phyloP scores from a whole-genome alignment of 2,797 vertebrate genomes.

The Myotis myotis region DNA sequence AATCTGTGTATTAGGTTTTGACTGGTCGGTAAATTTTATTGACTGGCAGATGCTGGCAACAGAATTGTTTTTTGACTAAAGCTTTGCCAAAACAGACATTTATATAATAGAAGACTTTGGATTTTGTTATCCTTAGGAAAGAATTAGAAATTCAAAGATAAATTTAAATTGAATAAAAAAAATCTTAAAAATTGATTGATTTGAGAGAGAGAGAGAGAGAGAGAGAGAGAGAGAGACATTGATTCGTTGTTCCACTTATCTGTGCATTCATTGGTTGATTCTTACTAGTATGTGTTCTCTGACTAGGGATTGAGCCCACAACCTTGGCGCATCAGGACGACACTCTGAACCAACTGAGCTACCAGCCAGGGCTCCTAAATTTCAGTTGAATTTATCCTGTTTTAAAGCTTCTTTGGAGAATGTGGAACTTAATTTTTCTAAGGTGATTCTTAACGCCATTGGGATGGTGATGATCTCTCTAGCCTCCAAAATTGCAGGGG shows the following conservation, averaged over 20 bases:
- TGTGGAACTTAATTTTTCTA: not conserved
- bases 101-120: not conserved
- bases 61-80: slow-evolving; percentile 25
- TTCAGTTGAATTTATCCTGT: not conserved
- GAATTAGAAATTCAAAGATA: slow-evolving; percentile 15
- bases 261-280: not conserved
- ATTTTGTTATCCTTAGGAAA: slow-evolving; percentile 30
- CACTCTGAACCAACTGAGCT: not conserved
- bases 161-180: not conserved
- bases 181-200: not conserved
- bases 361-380: not conserved
- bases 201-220: not conserved
- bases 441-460: not conserved
- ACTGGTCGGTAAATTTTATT: not conserved
- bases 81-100: not conserved
- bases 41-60: not conserved
- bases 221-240: not conserved
- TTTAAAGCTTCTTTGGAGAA: not conserved
- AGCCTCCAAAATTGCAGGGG: not conserved
- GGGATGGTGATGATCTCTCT: not conserved
- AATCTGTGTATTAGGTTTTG: not conserved
- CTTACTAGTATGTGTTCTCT: not conserved
- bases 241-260: not conserved
- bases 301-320: not conserved
- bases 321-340: not conserved